phyloP scores from a whole-genome alignment of 2,113 vertebrate genomes.

The Takifugu flavidus region DNA sequence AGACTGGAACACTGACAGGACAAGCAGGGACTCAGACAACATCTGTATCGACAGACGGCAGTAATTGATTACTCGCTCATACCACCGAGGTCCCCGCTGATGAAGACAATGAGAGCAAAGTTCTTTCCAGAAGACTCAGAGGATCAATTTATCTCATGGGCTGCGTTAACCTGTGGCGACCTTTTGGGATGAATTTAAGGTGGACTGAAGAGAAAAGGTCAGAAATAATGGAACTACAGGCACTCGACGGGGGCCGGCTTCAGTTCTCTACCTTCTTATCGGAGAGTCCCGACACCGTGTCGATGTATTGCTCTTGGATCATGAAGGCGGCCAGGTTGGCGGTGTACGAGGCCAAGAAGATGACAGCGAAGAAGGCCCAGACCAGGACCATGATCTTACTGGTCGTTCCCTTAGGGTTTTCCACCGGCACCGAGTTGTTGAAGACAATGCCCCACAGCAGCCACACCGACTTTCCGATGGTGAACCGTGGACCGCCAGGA shows the following conservation, averaged over 20 bases:
- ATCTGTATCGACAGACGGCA: slow-evolving; percentile 54
- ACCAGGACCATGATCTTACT: slow-evolving; percentile 99
- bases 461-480: slow-evolving; percentile 97
- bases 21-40: slow-evolving; percentile 50
- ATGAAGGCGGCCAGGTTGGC: slow-evolving; percentile 98
- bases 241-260: neutral
- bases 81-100: slow-evolving; percentile 43
- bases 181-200: too few relatives aligned
- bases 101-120: slow-evolving; percentile 48
- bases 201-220: too few relatives aligned
- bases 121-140: neutral
- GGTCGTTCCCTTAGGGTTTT: slow-evolving; percentile 97
- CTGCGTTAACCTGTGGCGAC: too few relatives aligned
- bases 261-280: slow-evolving; percentile 89
- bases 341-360: slow-evolving; percentile 97
- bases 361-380: slow-evolving; percentile 98
- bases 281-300: slow-evolving; percentile 94
- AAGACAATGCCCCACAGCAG: slow-evolving; percentile 97
- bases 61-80: slow-evolving; percentile 60
- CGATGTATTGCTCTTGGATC: slow-evolving; percentile 99
- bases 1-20: slow-evolving; percentile 49
- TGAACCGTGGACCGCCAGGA: slow-evolving; percentile 91
- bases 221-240: too few relatives aligned
- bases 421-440: slow-evolving; percentile 97
- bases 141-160: too few relatives aligned